Evolutionary conservation across 2,797 vertebrate species (phyloP), one percentile per base, ranked within the genome.

Genomic region (Falco novaeseelandiae): DNA sequence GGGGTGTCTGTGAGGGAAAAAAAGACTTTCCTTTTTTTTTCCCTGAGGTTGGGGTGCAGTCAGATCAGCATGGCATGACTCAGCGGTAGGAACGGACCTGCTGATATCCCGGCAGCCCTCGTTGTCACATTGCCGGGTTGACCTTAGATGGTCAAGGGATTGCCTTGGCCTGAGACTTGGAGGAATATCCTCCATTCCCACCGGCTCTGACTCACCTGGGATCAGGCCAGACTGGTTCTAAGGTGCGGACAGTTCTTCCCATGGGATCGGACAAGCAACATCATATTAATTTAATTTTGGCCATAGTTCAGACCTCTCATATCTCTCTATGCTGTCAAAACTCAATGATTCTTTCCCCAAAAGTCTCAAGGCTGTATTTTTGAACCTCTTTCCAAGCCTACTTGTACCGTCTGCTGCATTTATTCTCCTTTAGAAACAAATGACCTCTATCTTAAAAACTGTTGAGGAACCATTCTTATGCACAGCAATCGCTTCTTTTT

Each of bases 321-420:
- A 46, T 92, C 83, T 82, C 46, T 55, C 51, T 1, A 0, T 26
- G 55, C 81, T 89, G 83, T 87, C 78, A 88, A 84, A 96, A 62
- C 36, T 48, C 77, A 27, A 7, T 49, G 55, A 80, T 63, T 80
- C 66, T 87, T 86, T 79, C 23, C 52, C 70, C 87, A 9, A 13
- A 87, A 86, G 48, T 89, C 88, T 95, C 52, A 89, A 63, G 83
- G 66, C 73, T 90, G 2, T 84, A 87, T 73, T 90, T 96, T 95
- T 57, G 85, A 61, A 36, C 70, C 20, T 89, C 80, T 72, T 92
- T 90, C 55, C 88, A 87, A 96, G 63, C 74, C 63, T 85, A 21
- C 29, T 91, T 67, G 62, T 66, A 36, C 77, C 54, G 81, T 83
- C 74, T 93, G 61, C 66, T 73, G 51, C 55, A 40, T 69, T 87